A percentile compares a stretch with the other conserved stretches of the same genome.
These are phyloP conservation scores for Notarius lentiginosus DNA, from an alignment of 2,113 vertebrate genomes.

Conservation along the genomic window DNA sequence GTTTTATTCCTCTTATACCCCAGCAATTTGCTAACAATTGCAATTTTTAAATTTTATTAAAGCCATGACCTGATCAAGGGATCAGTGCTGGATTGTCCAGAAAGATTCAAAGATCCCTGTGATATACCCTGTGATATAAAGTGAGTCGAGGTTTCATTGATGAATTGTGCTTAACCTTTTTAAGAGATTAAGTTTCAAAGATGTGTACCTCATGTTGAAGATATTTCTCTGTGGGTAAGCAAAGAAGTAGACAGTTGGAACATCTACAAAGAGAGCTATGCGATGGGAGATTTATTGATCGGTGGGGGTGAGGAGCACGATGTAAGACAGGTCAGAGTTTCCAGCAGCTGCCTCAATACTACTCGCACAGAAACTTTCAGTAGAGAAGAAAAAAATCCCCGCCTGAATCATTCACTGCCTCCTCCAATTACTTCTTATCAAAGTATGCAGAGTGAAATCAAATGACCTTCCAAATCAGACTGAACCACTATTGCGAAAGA, in stretches of 20 bases:
- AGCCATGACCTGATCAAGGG: not conserved
- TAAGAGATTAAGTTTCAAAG: conserved; percentile 29
- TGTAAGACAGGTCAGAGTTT: conserved; percentile 35
- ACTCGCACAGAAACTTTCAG: not conserved
- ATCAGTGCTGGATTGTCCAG: not conserved
- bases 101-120: conserved; percentile 61
- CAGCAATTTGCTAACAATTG: not conserved
- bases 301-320: not conserved
- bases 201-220: conserved; percentile 28
- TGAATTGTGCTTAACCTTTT: conserved; percentile 6
- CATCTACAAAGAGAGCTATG: conserved; percentile 31
- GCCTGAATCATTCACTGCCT: not conserved
- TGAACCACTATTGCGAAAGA: not conserved
- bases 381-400: not conserved
- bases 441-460: not conserved
- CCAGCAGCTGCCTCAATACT: conserved; percentile 26
- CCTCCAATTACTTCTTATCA: conserved; percentile 28
- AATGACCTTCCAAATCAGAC: conserved; percentile 6
- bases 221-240: conserved; percentile 31
- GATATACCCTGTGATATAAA: conserved; percentile 36
- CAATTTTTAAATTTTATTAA: not conserved
- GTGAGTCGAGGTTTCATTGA: not conserved
- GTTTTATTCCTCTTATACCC: not conserved
- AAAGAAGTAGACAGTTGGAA: conserved; percentile 24
- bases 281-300: conserved; percentile 38